A percentile compares a stretch with the other conserved stretches of the same genome.
Evolutionary conservation across 2,113 vertebrate genomes (phyloP).

Genomic region (Amphilophus citrinellus): DNA sequence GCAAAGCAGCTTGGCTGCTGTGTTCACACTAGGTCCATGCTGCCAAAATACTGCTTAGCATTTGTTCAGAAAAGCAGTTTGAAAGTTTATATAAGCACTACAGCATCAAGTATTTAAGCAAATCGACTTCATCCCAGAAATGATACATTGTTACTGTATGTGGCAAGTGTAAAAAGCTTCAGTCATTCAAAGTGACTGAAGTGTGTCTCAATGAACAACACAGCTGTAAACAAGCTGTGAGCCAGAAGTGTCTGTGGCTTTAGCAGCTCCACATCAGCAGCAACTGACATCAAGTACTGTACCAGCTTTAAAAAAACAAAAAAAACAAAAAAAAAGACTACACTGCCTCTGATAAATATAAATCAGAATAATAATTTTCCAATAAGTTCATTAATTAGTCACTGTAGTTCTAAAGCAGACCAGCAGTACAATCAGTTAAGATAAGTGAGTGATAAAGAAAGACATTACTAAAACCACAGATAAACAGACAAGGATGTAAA

Average conservation of each 20-base stretch:
- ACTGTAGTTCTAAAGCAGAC: neutral
- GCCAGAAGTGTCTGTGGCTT: neutral
- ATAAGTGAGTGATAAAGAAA: neutral
- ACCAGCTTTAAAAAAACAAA: neutral
- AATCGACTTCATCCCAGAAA: neutral
- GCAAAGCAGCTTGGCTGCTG: neutral
- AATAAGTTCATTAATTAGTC: neutral
- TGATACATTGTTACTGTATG: neutral
- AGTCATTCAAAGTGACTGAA: neutral
- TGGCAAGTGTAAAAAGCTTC: neutral
- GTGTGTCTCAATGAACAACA: neutral
- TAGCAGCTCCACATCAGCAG: neutral
- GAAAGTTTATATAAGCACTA: slow-evolving; percentile 3
- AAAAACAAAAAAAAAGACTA: neutral
- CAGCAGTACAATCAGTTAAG: neutral
- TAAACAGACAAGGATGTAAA: neutral
- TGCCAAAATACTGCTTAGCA: neutral
- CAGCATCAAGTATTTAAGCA: neutral
- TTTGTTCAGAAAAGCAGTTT: neutral
- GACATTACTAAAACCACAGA: neutral
- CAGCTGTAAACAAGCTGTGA: neutral
- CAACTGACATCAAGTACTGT: neutral
- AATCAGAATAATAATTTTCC: too few relatives aligned
- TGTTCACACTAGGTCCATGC: neutral
- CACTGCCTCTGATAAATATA: too few relatives aligned